Evolutionary conservation across 2,888 invertebrate species (phyloP).

Genomic region (Aradus depressus): DNA sequence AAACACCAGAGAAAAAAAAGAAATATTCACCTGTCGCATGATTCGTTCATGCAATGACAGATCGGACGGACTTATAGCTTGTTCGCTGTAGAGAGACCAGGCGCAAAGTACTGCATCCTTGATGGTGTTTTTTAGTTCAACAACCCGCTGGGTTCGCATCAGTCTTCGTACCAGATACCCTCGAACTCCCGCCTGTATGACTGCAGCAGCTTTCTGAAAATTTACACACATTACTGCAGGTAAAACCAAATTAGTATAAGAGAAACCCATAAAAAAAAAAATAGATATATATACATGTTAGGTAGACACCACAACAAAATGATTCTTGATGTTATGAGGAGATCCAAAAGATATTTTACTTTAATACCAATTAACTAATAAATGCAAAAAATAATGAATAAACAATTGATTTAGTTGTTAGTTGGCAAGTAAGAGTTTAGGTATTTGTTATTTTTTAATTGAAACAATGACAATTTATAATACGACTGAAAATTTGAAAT

Average conservation of each 20-base stretch:
- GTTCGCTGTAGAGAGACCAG: slow-evolving; percentile 55
- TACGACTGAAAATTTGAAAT: too few relatives aligned
- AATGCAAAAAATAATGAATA: too few relatives aligned
- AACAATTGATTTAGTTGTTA: too few relatives aligned
- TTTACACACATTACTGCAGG: background rate
- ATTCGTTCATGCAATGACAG: slow-evolving; percentile 30
- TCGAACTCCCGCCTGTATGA: slow-evolving; percentile 54
- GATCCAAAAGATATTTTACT: too few relatives aligned
- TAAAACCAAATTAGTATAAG: background rate
- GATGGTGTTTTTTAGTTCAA: slow-evolving; percentile 65
- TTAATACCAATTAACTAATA: too few relatives aligned
- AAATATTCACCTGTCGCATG: slow-evolving; percentile 28
- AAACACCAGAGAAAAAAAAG: too few relatives aligned
- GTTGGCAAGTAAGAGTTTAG: too few relatives aligned
- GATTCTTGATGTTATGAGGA: too few relatives aligned
- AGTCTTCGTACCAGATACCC: slow-evolving; percentile 74
- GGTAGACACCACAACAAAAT: too few relatives aligned
- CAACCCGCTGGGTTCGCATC: slow-evolving; percentile 68
- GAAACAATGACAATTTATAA: too few relatives aligned
- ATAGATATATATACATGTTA: too few relatives aligned
- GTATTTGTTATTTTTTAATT: too few relatives aligned
- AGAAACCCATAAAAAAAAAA: background rate
- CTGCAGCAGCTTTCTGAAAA: slow-evolving; percentile 45
- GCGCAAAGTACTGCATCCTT: slow-evolving; percentile 67
- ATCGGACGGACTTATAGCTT: slow-evolving; percentile 45